phyloP scores from a whole-genome alignment of 1,140 invertebrate genomes.

The Calliopsis andreniformis region DNA sequence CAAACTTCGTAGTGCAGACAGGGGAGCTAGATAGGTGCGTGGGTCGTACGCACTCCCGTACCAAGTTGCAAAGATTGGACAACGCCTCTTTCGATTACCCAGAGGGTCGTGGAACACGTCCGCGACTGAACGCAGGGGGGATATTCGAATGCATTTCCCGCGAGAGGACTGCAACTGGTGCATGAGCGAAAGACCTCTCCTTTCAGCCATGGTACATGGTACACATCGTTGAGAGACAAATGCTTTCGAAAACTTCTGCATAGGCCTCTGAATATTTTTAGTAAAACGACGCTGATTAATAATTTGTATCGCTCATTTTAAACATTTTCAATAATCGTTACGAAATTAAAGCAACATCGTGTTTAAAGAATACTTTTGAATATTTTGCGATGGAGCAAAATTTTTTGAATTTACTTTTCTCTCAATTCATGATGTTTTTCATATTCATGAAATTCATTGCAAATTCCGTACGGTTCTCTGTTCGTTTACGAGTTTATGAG shows the following conservation, averaged over 20 bases:
- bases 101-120: conserved; percentile 70
- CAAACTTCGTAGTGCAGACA: conserved; percentile 16
- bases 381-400: no score
- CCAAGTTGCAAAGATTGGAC: conserved; percentile 63
- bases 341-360: no score
- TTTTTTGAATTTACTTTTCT: no score
- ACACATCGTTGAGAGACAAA: neutral
- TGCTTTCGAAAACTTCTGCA: neutral
- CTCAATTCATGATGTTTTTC: no score
- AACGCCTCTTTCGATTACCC: conserved; percentile 69
- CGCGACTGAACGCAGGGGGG: conserved; percentile 59
- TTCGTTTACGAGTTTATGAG: no score
- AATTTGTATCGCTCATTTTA: no score
- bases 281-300: neutral
- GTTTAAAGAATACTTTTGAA: no score
- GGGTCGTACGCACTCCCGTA: conserved; percentile 17
- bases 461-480: no score
- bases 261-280: neutral
- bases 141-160: conserved; percentile 71
- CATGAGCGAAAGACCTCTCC: conserved; percentile 29
- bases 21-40: conserved; percentile 12
- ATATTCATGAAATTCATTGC: no score
- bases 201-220: conserved; percentile 39
- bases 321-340: no score
- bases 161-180: conserved; percentile 53